Percentiles rank a stretch among this genome's conserved stretches.
These are phyloP conservation scores for Apamea epomidion DNA, from an alignment of 2,888 invertebrate species.

Conservation along the genomic window DNA sequence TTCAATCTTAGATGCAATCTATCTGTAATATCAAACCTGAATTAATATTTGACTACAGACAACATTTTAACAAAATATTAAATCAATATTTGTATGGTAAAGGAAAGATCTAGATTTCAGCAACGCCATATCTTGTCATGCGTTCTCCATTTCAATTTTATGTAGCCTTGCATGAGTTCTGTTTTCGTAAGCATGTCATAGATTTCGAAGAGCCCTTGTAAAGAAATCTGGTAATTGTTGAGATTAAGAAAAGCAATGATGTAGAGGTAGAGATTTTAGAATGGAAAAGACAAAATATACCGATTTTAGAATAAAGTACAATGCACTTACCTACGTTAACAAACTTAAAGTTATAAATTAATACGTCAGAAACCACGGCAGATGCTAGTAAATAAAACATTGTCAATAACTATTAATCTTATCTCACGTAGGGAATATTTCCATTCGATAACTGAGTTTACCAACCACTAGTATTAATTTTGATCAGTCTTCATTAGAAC, in stretches of 20 bases:
- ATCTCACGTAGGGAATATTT: constrained; percentile 64
- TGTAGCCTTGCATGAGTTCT: too few relatives aligned
- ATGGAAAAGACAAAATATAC: neutral
- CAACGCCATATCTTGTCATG: neutral
- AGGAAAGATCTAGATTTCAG: neutral
- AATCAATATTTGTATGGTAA: neutral
- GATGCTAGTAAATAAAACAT: constrained; percentile 25
- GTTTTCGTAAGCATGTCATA: neutral
- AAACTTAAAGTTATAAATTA: neutral
- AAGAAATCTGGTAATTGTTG: too few relatives aligned
- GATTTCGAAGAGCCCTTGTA: neutral
- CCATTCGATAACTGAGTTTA: constrained; percentile 57
- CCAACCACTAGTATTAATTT: constrained; percentile 34
- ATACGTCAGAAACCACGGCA: constrained; percentile 18
- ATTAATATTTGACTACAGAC: neutral
- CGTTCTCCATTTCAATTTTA: too few relatives aligned
- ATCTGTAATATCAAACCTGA: neutral
- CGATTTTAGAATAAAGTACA: neutral
- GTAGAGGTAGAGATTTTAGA: neutral
- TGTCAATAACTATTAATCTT: constrained; percentile 63
- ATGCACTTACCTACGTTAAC: neutral
- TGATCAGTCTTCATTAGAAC: constrained; percentile 25
- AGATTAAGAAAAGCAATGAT: neutral
- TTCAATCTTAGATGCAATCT: neutral
- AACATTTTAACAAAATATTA: neutral